Conservation (phyloP, 1,140 invertebrate species). For the Trachymyrmex cornetzi region DNA sequence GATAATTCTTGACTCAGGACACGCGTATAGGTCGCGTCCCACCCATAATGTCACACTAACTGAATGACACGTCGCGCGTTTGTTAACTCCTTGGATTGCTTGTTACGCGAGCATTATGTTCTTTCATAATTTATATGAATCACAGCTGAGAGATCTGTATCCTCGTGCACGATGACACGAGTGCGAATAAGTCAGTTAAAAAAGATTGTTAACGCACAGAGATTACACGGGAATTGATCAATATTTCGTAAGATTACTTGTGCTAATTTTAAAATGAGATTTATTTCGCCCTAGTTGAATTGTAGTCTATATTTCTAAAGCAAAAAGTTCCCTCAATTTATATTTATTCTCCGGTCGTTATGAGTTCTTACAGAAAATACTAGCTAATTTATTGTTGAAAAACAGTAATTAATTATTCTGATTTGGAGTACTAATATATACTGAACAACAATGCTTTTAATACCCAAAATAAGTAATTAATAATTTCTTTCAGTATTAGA, state of each 20-base stretch:
- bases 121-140: constrained; percentile 51
- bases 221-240: background rate
- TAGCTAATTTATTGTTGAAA: too few species aligned
- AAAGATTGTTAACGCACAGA: constrained; percentile 15
- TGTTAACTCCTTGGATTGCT: constrained; percentile 17
- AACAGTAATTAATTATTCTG: too few species aligned
- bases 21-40: background rate
- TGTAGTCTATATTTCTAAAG: background rate
- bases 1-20: background rate
- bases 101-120: background rate
- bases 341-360: background rate
- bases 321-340: background rate
- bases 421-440: too few species aligned
- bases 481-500: too few species aligned
- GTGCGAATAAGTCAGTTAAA: constrained; percentile 17
- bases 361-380: too few species aligned
- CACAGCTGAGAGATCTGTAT: constrained; percentile 23
- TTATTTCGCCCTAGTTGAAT: background rate
- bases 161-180: background rate
- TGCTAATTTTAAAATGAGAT: background rate
- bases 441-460: too few species aligned
- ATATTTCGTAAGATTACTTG: background rate
- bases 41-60: constrained; percentile 22
- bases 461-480: too few species aligned
- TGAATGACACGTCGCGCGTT: constrained; percentile 27